Evolutionary conservation across 1,140 invertebrate genomes (phyloP).

Genomic region (Magallana gigas): DNA sequence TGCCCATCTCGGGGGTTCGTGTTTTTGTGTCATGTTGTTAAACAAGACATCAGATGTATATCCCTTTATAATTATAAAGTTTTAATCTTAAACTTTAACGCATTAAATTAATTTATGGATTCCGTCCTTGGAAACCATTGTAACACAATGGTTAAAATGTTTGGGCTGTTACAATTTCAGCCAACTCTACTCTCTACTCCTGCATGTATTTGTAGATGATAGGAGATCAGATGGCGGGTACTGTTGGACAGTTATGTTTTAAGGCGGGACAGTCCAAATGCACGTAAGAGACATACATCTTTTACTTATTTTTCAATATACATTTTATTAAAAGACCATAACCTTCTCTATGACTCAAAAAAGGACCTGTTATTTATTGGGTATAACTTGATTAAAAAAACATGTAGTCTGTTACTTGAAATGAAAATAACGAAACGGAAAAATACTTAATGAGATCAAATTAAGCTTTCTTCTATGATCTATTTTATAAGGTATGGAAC

Average conservation of each 20-base stretch:
- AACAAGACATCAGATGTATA: background rate
- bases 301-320: background rate
- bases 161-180: too few species aligned
- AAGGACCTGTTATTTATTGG: background rate
- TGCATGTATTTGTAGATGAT: slow-evolving; percentile 83
- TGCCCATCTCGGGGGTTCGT: slow-evolving; percentile 88
- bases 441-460: background rate
- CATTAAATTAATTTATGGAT: background rate
- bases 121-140: too few species aligned
- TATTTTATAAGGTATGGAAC: slow-evolving; percentile 85
- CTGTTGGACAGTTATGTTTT: slow-evolving; percentile 95
- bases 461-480: background rate
- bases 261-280: slow-evolving; percentile 93
- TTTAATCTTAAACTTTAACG: background rate
- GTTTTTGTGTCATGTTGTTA: background rate
- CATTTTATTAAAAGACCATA: background rate
- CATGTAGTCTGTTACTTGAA: background rate
- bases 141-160: too few species aligned
- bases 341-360: background rate
- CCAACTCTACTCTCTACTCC: background rate
- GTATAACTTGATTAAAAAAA: background rate
- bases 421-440: background rate
- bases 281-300: slow-evolving; percentile 81
- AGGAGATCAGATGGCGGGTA: slow-evolving; percentile 95
- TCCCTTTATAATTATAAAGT: background rate